Conservation (phyloP, 2,888 invertebrate genomes). For the Pseudolycoriella hygida region DNA sequence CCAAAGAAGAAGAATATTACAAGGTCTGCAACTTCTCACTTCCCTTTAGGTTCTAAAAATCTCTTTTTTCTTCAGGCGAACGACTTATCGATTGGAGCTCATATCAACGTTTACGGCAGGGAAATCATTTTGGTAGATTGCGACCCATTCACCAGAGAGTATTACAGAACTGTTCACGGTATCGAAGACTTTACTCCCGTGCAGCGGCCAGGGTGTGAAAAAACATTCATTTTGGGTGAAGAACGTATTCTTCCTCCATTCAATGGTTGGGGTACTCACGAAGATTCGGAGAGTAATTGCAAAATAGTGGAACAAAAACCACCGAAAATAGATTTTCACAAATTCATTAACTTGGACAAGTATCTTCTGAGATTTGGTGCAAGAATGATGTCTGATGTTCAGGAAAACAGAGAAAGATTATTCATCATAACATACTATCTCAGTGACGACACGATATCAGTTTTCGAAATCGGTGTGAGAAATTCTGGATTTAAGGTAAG, state of each 20-base stretch:
- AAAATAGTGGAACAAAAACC: slow-evolving; percentile 61
- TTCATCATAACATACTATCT: slow-evolving; percentile 71
- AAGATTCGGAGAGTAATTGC: slow-evolving; percentile 80
- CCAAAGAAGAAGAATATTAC: slow-evolving; percentile 22
- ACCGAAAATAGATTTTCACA: slow-evolving; percentile 58
- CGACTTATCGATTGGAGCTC: slow-evolving; percentile 68
- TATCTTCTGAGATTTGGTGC: slow-evolving; percentile 61
- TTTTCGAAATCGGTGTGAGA: slow-evolving; percentile 58
- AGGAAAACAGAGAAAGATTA: slow-evolving; percentile 42
- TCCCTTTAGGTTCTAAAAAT: neutral
- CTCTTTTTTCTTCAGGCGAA: slow-evolving; percentile 12
- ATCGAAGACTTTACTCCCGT: slow-evolving; percentile 23
- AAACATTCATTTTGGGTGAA: slow-evolving; percentile 12
- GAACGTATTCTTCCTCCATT: slow-evolving; percentile 52
- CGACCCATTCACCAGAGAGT: slow-evolving; percentile 71
- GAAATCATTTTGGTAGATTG: slow-evolving; percentile 65
- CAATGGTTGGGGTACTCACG: slow-evolving; percentile 80
- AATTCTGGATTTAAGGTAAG: slow-evolving; percentile 47
- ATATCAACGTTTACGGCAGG: slow-evolving; percentile 66
- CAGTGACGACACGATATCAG: slow-evolving; percentile 66
- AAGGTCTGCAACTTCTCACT: slow-evolving; percentile 11
- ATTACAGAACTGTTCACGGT: slow-evolving; percentile 46
- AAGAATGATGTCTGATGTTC: slow-evolving; percentile 52
- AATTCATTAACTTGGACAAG: slow-evolving; percentile 65
- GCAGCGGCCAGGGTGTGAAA: slow-evolving; percentile 15